Conservation (phyloP, 1,140 invertebrate genomes). For the Laupala kohalensis region DNA sequence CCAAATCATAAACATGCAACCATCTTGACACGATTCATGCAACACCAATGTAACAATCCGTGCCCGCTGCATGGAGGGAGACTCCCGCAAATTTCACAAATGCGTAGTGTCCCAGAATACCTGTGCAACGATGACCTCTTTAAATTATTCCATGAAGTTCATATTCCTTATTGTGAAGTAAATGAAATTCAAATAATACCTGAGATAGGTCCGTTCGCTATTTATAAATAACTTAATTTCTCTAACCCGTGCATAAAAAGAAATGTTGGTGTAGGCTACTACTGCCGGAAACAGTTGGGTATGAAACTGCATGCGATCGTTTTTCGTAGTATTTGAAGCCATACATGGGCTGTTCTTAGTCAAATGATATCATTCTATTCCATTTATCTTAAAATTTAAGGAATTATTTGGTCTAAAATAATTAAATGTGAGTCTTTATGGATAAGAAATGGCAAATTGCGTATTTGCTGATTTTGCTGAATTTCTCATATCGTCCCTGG, state of each 20-base stretch:
- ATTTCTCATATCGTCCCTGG: slow-evolving; percentile 11
- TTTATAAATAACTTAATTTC: slow-evolving; percentile 23
- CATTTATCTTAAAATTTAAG: background rate
- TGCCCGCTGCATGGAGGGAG: slow-evolving; percentile 10
- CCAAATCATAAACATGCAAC: slow-evolving; percentile 26
- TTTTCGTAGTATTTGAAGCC: slow-evolving; percentile 2
- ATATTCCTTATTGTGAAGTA: background rate
- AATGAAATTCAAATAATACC: slow-evolving; percentile 9
- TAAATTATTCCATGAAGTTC: background rate
- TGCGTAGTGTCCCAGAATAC: background rate
- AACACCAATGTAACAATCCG: slow-evolving; percentile 19
- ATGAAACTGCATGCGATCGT: slow-evolving; percentile 13
- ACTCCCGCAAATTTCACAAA: slow-evolving; percentile 10
- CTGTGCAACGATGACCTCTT: background rate
- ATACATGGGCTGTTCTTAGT: background rate
- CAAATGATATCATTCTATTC: background rate
- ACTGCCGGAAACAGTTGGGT: slow-evolving; percentile 23
- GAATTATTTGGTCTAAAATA: background rate
- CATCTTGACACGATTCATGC: slow-evolving; percentile 26
- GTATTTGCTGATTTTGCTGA: background rate
- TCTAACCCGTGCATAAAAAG: slow-evolving; percentile 25
- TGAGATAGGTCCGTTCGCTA: slow-evolving; percentile 16
- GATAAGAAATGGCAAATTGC: background rate
- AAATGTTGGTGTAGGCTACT: slow-evolving; percentile 23
- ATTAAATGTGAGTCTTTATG: background rate